Conservation (phyloP, 1,140 invertebrate genomes). For the fruit fly (Drosophila melanogaster) region Release_6_plus_ISO1_MT NT_033779.5:11963501-11964000, state of each 20-base stretch:
- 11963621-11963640: constrained; percentile 44
- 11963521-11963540: constrained; percentile 23
- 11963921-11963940: constrained; percentile 15
- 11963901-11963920: constrained; percentile 52
- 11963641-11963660: constrained; percentile 30
- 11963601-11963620: constrained; percentile 77
- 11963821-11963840: constrained; percentile 21
- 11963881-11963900: constrained; percentile 57
- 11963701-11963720: constrained; percentile 36
- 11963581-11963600: constrained; percentile 79
- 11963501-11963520: constrained; percentile 12
- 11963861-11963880: constrained; percentile 37
- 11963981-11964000: constrained; percentile 46
- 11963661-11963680: constrained; percentile 5
- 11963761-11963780: constrained; percentile 59
- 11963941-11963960: constrained; percentile 46
- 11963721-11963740: constrained; percentile 30
- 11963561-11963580: constrained; percentile 71
- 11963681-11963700: constrained; percentile 65
- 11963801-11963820: constrained; percentile 48
- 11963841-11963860: constrained; percentile 12
- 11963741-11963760: constrained; percentile 75
- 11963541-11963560: constrained; percentile 69
- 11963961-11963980: constrained; percentile 43
- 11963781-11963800: constrained; percentile 45